Evolutionary conservation across 1,140 invertebrate species (phyloP).

Genomic region (Thereuonema tuberculata): DNA sequence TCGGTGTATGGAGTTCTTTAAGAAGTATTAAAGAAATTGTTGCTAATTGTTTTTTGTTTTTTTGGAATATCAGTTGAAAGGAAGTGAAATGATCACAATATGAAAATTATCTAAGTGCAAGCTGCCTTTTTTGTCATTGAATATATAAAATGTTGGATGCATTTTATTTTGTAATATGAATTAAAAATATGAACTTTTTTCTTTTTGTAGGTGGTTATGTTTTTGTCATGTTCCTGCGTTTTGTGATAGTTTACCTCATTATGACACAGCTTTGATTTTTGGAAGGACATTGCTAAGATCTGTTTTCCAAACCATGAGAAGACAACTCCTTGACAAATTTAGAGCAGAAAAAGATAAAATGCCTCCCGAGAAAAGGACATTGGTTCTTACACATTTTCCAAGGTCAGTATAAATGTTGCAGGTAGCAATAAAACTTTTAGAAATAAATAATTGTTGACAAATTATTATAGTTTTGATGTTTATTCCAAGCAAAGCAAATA

Average conservation of each 20-base stretch:
- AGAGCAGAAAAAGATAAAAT: constrained; percentile 73
- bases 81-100: background rate
- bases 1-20: no score
- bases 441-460: no score
- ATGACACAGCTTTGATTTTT: constrained; percentile 79
- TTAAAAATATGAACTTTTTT: background rate
- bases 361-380: constrained; percentile 63
- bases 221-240: constrained; percentile 90
- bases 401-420: constrained; percentile 39
- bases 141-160: background rate
- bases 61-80: no score
- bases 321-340: constrained; percentile 80
- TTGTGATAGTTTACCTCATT: constrained; percentile 80
- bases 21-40: no score
- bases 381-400: constrained; percentile 48
- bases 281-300: constrained; percentile 68
- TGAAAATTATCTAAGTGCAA: background rate
- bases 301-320: constrained; percentile 75
- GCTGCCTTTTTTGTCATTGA: background rate
- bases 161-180: background rate
- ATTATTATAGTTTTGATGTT: no score
- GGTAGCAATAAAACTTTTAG: no score
- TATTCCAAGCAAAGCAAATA: no score
- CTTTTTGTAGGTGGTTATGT: constrained; percentile 63
- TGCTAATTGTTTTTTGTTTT: no score